Base-by-base conservation (phyloP, 2,797 vertebrate species). In the Amblyopsis hoosieri region DNA sequence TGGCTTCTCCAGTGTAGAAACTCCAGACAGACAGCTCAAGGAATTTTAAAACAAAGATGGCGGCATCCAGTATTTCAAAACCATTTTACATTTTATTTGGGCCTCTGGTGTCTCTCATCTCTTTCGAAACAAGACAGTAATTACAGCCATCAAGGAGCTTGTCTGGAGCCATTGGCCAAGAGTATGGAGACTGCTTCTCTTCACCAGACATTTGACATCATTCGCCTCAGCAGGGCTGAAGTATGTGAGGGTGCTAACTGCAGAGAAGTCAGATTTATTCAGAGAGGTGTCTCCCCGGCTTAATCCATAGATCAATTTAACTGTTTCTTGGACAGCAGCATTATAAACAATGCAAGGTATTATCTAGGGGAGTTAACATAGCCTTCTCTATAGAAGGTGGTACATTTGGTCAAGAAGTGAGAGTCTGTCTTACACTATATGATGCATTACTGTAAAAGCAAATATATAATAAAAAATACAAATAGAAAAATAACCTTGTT, bases 21-120 rank as follows among this genome's bases (percentile, higher is more conserved):
- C 85, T 64, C n/a, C 72, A 85, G 85, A 89, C 94, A 94, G 95
- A 95, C 85, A 91, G 91, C 92, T 94, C 85, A 81, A 87, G 94
- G 93, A 93, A 95, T 94, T 94, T 96, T 94, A 94, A 97, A 98
- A 97, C 95, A 97, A 93, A 91, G 92, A 91, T 91, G 87, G 88
- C 87, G 92, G 92, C 95, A 96, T 98, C 94, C 95, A 95, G 97
- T 95, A 94, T 94, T 96, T 96, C 94, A 95, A 95, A 97, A 95
- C 92, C 87, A 90, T 95, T 98, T 96, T 93, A 93, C 94, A 94
- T 95, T 97, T 98, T 97, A 97, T 97, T 97, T 94, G 94, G 94
- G 93, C 87, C 93, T 92, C 94, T 97, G 96, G 95, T 92, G 90
- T 96, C 93, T 94, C 94, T 97, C 94, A 93, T 93, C 93, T 93